Percentiles rank a stretch among this genome's conserved stretches.
These are phyloP conservation scores for Heliconius ethilla DNA, from an alignment of 2,888 invertebrate genomes.

Conservation along the genomic window DNA sequence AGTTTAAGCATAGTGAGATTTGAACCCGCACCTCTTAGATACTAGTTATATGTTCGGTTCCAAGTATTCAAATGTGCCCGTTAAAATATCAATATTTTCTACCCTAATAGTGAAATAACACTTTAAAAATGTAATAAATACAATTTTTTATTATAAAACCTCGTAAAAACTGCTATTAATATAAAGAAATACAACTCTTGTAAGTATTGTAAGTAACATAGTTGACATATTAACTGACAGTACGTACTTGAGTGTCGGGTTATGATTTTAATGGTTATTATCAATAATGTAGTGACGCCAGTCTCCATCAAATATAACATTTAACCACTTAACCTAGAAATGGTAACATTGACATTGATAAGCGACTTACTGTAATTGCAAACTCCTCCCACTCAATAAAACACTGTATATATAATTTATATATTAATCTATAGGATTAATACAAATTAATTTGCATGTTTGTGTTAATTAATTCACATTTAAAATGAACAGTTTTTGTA, in stretches of 20 bases:
- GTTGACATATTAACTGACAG: not conserved
- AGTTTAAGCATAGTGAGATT: no score
- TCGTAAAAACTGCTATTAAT: no score
- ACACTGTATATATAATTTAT: not conserved
- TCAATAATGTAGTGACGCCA: not conserved
- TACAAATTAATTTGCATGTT: not conserved
- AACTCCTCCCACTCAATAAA: slow-evolving; percentile 4
- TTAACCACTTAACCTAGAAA: slow-evolving; percentile 23
- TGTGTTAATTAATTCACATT: no score
- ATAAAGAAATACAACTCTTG: not conserved
- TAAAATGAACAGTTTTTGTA: no score
- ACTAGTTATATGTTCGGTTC: no score
- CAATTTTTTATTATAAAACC: no score
- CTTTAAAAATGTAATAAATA: no score
- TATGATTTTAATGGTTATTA: slow-evolving; percentile 16
- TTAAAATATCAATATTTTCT: no score
- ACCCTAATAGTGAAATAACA: no score
- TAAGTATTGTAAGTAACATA: not conserved
- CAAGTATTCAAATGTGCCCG: no score
- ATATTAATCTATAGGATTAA: not conserved
- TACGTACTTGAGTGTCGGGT: not conserved
- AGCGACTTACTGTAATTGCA: not conserved
- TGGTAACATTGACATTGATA: slow-evolving; percentile 16
- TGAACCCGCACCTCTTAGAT: no score
- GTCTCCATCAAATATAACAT: slow-evolving; percentile 14